Percentiles rank a stretch among this genome's conserved stretches.
Conservation (phyloP, 2,888 invertebrate species). For the Hipparchia semele region DNA sequence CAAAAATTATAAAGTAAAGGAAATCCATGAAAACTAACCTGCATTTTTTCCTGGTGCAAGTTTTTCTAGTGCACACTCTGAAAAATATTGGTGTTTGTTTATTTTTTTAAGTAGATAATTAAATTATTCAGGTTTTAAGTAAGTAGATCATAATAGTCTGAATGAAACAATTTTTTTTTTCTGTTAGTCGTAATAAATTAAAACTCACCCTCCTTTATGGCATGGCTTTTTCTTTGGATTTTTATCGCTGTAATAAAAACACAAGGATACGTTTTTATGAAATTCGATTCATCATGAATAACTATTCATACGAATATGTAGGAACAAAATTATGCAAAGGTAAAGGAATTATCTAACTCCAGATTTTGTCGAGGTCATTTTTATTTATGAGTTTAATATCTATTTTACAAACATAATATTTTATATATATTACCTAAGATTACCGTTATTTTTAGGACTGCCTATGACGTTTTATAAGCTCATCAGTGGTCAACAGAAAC, state of each 20-base stretch:
- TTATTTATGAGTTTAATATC: no score
- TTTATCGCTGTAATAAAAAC: constrained; percentile 38
- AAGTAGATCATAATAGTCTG: background rate
- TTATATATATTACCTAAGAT: no score
- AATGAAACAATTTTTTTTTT: background rate
- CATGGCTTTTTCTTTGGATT: constrained; percentile 47
- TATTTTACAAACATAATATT: no score
- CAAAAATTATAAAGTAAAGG: background rate
- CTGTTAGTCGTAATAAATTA: background rate
- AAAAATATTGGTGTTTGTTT: constrained; percentile 33
- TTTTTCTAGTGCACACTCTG: constrained; percentile 59
- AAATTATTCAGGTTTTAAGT: background rate
- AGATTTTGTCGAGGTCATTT: no score
- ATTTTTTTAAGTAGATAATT: background rate
- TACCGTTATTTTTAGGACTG: no score
- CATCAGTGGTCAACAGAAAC: no score
- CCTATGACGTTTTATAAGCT: no score
- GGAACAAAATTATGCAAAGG: no score
- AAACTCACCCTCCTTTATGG: constrained; percentile 59
- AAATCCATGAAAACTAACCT: constrained; percentile 49
- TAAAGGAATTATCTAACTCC: no score
- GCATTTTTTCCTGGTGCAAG: constrained; percentile 60
- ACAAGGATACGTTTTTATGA: background rate
- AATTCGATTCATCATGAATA: background rate
- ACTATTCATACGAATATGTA: no score